Base-by-base conservation (phyloP, 1,140 invertebrate species). In the Colletes latitarsis region DNA sequence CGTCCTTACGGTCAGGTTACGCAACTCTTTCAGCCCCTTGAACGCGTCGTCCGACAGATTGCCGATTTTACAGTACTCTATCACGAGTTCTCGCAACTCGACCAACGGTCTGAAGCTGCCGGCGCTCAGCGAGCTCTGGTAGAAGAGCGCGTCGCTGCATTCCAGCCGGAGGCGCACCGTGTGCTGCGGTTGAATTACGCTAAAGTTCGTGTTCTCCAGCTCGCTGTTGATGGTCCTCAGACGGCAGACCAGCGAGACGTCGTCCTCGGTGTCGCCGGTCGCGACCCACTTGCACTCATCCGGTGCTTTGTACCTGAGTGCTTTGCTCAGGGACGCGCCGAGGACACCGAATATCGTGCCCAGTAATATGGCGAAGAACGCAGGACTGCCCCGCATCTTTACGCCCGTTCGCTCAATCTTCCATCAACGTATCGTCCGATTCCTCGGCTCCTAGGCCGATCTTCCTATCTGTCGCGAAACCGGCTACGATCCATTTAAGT, bases 31-130 rank as follows among this genome's bases (percentile, higher is more conserved):
- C 15, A 98, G 94, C 4, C 97, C 97, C 15, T 95, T 95, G 87
- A 98, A 98, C 1, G 97, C 96, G 17, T 96, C 97, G 69, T 97
- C 96, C 4, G 97, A 97, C 30, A 99, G 94, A 89, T 97, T 97
- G 52, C 96, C 96, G 77, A 99, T 96, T 93, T 98, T 98, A 93
- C 98, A 99, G 85, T 96, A 97, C 90, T 98, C 97, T 74, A 99
- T 97, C 14, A 96, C 96, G 6, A 98, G 94, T 82, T 98, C 96
- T 62, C 95, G 95, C 62, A 98, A 93, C 90, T 98, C 97, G 52
- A 96, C 94, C 71, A 98, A 93, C 79, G 97, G 96, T 67, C 96
- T 94, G 90, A 98, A 98, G 91, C 97, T 98, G 76, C 96, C 97
- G 21, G 97, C 95, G 89, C 95, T 96, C 72, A 98, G 93, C n/a